These are phyloP conservation scores for Mallotus villosus DNA, from an alignment of 2,797 vertebrate species.

Conservation along the genomic window DNA sequence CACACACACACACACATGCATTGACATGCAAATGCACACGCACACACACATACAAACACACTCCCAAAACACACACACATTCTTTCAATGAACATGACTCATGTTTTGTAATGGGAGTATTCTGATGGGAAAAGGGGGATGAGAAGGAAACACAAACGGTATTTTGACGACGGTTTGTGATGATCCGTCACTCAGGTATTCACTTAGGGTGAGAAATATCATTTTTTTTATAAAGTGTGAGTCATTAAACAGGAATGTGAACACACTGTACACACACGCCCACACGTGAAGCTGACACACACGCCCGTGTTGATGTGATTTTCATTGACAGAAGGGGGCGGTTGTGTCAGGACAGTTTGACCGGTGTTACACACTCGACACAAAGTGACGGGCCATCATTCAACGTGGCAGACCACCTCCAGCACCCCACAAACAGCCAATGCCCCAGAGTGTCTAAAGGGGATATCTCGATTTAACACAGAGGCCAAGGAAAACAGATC, in stretches of 20 bases:
- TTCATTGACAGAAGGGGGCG: background rate
- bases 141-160: background rate
- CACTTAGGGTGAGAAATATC: background rate
- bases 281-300: background rate
- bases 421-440: background rate
- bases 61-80: background rate
- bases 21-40: constrained; percentile 3
- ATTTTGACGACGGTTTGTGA: background rate
- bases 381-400: background rate
- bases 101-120: no score
- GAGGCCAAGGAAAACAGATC: background rate
- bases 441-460: background rate
- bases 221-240: no score
- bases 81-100: background rate
- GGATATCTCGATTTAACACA: background rate
- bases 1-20: constrained; percentile 11
- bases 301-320: background rate
- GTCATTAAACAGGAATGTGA: background rate
- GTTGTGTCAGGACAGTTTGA: background rate
- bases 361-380: background rate
- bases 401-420: background rate
- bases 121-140: background rate
- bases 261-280: background rate
- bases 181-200: background rate
- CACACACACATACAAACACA: background rate